Conservation (phyloP, 2,888 invertebrate species). For the Neuroscelio doddi region DNA sequence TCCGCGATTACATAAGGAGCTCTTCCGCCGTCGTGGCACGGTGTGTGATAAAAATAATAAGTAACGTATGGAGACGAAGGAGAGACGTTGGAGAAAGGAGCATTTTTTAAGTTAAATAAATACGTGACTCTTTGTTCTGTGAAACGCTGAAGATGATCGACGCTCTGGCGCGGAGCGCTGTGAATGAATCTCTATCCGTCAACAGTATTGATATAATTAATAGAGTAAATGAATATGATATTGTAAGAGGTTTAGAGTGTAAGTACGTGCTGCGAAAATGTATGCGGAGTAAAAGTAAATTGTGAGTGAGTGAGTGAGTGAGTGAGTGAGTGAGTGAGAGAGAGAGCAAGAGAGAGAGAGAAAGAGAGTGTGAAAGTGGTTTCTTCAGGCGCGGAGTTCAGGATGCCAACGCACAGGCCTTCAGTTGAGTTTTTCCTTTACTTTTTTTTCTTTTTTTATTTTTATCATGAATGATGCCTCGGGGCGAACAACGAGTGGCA, state of each 20-base stretch:
- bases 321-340: neutral
- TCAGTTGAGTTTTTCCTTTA: slow-evolving; percentile 13
- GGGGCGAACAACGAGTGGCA: neutral
- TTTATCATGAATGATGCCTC: neutral
- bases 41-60: slow-evolving; percentile 52
- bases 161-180: slow-evolving; percentile 67
- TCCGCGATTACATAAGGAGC: slow-evolving; percentile 7
- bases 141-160: slow-evolving; percentile 55
- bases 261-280: slow-evolving; percentile 68
- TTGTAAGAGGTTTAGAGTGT: slow-evolving; percentile 67
- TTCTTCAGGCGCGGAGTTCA: slow-evolving; percentile 16
- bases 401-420: slow-evolving; percentile 25
- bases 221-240: slow-evolving; percentile 71
- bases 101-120: slow-evolving; percentile 37
- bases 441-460: slow-evolving; percentile 12
- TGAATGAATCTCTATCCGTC: slow-evolving; percentile 73
- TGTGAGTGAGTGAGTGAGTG: slow-evolving; percentile 33
- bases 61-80: slow-evolving; percentile 22
- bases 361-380: neutral
- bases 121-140: slow-evolving; percentile 29
- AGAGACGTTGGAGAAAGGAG: slow-evolving; percentile 23
- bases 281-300: slow-evolving; percentile 48
- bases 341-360: neutral
- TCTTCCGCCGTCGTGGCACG: slow-evolving; percentile 27
- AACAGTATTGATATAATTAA: slow-evolving; percentile 73